Percentiles rank a stretch among this genome's conserved stretches.
phyloP scores from a whole-genome alignment of 1,140 invertebrate species.

The Batillaria attramentaria region DNA sequence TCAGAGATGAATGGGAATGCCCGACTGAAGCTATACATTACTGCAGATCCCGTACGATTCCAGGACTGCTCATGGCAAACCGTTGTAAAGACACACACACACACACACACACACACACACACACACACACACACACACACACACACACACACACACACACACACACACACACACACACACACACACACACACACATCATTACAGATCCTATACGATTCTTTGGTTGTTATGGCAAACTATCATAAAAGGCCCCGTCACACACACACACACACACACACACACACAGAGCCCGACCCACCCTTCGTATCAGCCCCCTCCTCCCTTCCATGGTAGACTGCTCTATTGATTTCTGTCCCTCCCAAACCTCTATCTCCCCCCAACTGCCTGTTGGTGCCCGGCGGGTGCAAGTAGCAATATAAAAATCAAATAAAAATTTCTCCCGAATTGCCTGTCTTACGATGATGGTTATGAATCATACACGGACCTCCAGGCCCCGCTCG shows the following conservation, averaged over 20 bases:
- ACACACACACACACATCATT: background rate
- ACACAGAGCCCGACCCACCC: too few relatives aligned
- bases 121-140: constrained; percentile 16
- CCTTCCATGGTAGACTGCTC: background rate
- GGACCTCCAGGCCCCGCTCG: background rate
- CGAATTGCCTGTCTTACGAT: constrained; percentile 18
- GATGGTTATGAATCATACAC: background rate
- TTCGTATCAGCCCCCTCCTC: too few relatives aligned
- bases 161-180: background rate
- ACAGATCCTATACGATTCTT: background rate
- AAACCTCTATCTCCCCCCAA: background rate
- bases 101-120: constrained; percentile 11
- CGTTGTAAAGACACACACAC: background rate
- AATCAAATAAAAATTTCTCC: constrained; percentile 14
- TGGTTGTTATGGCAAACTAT: background rate
- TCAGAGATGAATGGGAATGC: too few relatives aligned
- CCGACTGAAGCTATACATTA: too few relatives aligned
- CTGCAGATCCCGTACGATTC: too few relatives aligned
- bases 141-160: constrained; percentile 3
- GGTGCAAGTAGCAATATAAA: constrained; percentile 7
- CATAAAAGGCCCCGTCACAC: background rate
- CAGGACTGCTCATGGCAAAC: background rate
- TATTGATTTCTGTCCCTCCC: background rate
- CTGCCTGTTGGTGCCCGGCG: background rate
- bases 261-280: constrained; percentile 5